Base-by-base conservation (phyloP, 37 sponge, comb jelly and placozoan genomes). In the Bolinopsis microptera region DNA sequence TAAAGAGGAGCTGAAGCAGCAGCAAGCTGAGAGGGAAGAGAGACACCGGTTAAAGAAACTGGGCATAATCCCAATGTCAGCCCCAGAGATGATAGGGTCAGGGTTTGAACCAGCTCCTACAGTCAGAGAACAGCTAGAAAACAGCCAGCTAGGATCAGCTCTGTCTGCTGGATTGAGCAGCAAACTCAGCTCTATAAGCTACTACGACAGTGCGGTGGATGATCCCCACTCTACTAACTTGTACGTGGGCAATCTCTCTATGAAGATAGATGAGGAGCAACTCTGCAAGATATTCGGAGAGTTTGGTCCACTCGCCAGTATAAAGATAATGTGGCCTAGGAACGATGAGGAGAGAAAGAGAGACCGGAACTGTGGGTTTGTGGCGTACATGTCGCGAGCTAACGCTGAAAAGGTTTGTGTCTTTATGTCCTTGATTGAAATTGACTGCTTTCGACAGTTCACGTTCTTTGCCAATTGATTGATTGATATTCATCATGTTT, bases 291-390 rank as follows among this genome's bases (percentile, higher is more conserved):
- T 93, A 76, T 99, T 99, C 96, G 99, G 99, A 38, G 95, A 96
- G 92, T 97, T 94, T 95, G 99, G 99, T 28, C 95, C 97, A 3
- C 95, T 99, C 69, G 99, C 99, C 28, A 97, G 98, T 94, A 96
- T 99, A 32, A 99, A 99, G 94, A 97, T 99, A 70, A 99, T 99
- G 99, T 99, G 99, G 99, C 99, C 99, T 0, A 80, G 99, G 0
- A 99, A 96, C 35, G 99, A 99, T 25, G 99, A 99, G 93, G 99
- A 99, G 94, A 93, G 94, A 69, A 86, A 96, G 9, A 77, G 97
- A 24, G 95, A 96, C 92, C 95, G 94, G 69, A 99, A 97, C 94
- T 99, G 97, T 93, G 99, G 99, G 28, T 99, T 99, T 94, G 99
- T 99, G 16, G 99, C 99, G 1, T 99, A 94, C 95, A 99, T 99